A percentile compares a stretch with the other conserved stretches of the same genome.
These are phyloP conservation scores for Mimachlamys varia DNA, from an alignment of 2,888 invertebrate genomes.

Conservation along the genomic window DNA sequence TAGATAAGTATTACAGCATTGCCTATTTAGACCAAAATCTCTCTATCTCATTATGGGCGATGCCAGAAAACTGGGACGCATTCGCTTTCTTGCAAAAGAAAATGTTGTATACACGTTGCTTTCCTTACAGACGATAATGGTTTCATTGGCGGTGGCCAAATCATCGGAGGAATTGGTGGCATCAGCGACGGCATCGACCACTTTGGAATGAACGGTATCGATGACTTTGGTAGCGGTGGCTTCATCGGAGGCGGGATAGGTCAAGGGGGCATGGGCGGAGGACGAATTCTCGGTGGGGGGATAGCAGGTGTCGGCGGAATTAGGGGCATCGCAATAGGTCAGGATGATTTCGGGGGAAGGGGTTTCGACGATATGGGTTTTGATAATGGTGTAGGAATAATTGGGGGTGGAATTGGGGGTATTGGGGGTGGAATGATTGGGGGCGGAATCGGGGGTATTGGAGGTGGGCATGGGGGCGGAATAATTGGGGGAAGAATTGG, in stretches of 20 bases:
- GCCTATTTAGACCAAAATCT: no score
- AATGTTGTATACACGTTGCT: not conserved
- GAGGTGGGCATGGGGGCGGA: not conserved
- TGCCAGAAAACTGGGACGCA: no score
- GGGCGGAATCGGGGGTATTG: not conserved
- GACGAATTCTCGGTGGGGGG: not conserved
- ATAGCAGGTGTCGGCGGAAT: not conserved
- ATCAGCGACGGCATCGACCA: not conserved
- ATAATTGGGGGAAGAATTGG: constrained; percentile 15
- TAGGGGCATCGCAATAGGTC: not conserved
- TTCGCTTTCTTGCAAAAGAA: no score
- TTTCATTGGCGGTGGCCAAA: not conserved
- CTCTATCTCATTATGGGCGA: no score
- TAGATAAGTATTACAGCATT: no score
- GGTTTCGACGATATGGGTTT: not conserved
- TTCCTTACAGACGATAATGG: not conserved
- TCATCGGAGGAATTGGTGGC: not conserved
- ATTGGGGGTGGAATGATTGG: not conserved
- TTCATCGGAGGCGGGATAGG: not conserved
- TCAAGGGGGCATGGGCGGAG: not conserved
- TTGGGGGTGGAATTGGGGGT: not conserved
- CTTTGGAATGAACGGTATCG: not conserved
- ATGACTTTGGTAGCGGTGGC: not conserved
- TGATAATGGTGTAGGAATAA: not conserved
- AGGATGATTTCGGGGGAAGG: not conserved